These are phyloP conservation scores for Ctenopoma kingsleyae DNA, from an alignment of 2,797 vertebrate species.

Conservation along the genomic window DNA sequence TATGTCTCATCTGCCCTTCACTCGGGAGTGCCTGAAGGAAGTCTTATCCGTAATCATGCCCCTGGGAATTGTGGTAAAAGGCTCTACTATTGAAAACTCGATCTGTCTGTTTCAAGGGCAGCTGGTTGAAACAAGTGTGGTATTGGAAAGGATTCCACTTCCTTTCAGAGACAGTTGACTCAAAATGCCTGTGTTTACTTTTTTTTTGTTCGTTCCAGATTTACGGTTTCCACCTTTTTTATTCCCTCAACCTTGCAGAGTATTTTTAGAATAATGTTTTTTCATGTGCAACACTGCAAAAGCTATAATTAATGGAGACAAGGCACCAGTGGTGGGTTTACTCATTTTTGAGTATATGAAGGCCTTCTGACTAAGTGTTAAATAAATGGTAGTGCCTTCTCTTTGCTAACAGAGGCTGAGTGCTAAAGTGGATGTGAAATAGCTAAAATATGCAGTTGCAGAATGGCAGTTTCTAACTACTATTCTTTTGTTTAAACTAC, in stretches of 20 bases:
- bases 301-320: slow-evolving; percentile 53
- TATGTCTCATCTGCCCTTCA: slow-evolving; percentile 63
- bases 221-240: slow-evolving; percentile 14
- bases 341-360: slow-evolving; percentile 19
- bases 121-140: slow-evolving; percentile 31
- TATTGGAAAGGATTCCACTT: slow-evolving; percentile 5
- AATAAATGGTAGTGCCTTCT: slow-evolving; percentile 21
- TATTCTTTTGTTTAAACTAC: background rate
- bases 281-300: slow-evolving; percentile 31
- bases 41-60: slow-evolving; percentile 71
- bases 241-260: slow-evolving; percentile 55
- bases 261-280: slow-evolving; percentile 56
- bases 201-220: background rate
- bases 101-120: slow-evolving; percentile 62
- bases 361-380: slow-evolving; percentile 32
- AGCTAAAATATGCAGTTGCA: slow-evolving; percentile 8
- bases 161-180: slow-evolving; percentile 8
- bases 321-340: slow-evolving; percentile 26
- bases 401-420: slow-evolving; percentile 17
- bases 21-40: slow-evolving; percentile 58
- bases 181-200: slow-evolving; percentile 2
- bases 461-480: background rate
- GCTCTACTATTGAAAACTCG: slow-evolving; percentile 50
- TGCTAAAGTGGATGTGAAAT: slow-evolving; percentile 17
- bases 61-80: slow-evolving; percentile 69